These are phyloP conservation scores for Hylaea fasciaria DNA, from an alignment of 2,888 invertebrate species.

Conservation along the genomic window DNA sequence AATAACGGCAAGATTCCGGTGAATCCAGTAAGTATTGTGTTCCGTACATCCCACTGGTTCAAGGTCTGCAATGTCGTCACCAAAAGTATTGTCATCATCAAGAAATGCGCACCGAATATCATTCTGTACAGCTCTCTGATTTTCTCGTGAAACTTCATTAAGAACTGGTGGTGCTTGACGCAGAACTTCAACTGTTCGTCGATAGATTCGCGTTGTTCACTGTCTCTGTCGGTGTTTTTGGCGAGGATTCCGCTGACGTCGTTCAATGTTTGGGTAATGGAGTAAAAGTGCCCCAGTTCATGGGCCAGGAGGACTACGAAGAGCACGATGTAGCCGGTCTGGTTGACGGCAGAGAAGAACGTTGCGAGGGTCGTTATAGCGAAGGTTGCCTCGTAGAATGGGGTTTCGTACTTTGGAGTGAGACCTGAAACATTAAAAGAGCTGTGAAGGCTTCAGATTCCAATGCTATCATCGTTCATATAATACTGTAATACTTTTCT, in stretches of 20 bases:
- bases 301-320: conserved; percentile 61
- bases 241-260: conserved; percentile 47
- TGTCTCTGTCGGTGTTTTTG: conserved; percentile 23
- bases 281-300: conserved; percentile 64
- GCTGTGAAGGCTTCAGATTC: conserved; percentile 2
- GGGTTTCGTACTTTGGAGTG: conserved; percentile 60
- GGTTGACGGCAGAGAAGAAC: conserved; percentile 64
- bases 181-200: conserved; percentile 57
- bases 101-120: conserved; percentile 63
- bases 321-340: conserved; percentile 66
- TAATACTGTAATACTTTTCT: too few species aligned
- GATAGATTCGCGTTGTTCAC: conserved; percentile 35
- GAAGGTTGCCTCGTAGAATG: conserved; percentile 61
- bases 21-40: conserved; percentile 59
- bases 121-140: conserved; percentile 55
- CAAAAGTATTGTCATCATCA: conserved; percentile 63
- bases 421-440: conserved; percentile 52
- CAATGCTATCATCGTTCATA: too few species aligned
- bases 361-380: conserved; percentile 55
- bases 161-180: conserved; percentile 63
- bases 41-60: conserved; percentile 61
- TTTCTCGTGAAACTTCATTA: conserved; percentile 55
- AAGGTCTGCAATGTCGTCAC: conserved; percentile 67
- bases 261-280: conserved; percentile 57
- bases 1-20: conserved; percentile 63